These are phyloP conservation scores for Pristionchus maxplancki DNA, from an alignment of 2,888 invertebrate species.

Conservation along the genomic window DNA sequence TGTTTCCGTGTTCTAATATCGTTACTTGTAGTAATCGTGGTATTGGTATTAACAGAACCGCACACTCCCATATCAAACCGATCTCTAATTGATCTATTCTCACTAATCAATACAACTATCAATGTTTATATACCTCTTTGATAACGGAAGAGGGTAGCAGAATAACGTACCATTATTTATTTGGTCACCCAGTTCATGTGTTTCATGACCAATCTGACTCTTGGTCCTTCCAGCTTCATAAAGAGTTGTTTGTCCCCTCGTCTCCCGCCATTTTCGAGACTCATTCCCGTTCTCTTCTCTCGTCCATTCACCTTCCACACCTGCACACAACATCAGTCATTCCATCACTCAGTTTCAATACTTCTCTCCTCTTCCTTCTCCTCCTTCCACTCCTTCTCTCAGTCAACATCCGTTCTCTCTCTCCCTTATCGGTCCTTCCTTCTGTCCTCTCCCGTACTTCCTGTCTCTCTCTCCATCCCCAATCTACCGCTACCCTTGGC, in stretches of 20 bases:
- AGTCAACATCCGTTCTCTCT: constrained; percentile 42
- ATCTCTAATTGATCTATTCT: too few species aligned
- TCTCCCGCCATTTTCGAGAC: constrained; percentile 34
- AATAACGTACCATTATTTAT: not conserved
- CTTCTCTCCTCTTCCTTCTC: not conserved
- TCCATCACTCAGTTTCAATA: constrained; percentile 38
- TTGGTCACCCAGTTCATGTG: too few species aligned
- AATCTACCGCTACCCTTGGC: constrained; percentile 9
- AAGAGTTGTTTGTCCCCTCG: not conserved
- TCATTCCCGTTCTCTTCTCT: not conserved
- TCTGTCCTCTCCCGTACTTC: constrained; percentile 29
- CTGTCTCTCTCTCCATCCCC: not conserved
- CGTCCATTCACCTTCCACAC: not conserved
- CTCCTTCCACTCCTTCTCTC: constrained; percentile 10
- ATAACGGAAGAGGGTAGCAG: not conserved
- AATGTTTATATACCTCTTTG: not conserved
- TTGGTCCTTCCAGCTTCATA: not conserved
- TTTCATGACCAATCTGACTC: too few species aligned
- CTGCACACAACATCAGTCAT: not conserved
- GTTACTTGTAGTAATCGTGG: not conserved
- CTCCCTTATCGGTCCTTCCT: constrained; percentile 27
- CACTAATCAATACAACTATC: not conserved
- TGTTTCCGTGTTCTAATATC: not conserved
- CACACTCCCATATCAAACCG: too few species aligned
- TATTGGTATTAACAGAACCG: too few species aligned